phyloP scores from a whole-genome alignment of 1,140 invertebrate species.

The Dendrolimus kikuchii region DNA sequence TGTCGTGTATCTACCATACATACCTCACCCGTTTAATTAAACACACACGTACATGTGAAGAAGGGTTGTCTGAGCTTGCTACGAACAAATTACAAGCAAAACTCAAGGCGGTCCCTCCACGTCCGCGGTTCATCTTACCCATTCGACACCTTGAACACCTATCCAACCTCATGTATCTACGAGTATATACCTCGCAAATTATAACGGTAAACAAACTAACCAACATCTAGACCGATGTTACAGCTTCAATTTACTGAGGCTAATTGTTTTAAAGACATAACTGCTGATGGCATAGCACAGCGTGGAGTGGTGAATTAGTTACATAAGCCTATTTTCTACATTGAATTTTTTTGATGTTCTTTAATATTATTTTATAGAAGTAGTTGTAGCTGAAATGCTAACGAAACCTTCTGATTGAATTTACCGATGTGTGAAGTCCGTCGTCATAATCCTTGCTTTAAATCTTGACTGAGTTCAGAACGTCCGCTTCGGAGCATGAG shows the following conservation, averaged over 20 bases:
- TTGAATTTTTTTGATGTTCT: too few species aligned
- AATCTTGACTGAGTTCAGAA: too few species aligned
- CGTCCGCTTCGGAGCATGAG: too few species aligned
- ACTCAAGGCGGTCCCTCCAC: slow-evolving; percentile 10
- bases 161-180: background rate
- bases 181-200: slow-evolving; percentile 27
- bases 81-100: slow-evolving; percentile 34
- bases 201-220: slow-evolving; percentile 33
- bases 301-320: slow-evolving; percentile 26
- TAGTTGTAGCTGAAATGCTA: too few species aligned
- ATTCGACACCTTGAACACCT: slow-evolving; percentile 31
- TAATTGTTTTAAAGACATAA: slow-evolving; percentile 40
- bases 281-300: slow-evolving; percentile 19
- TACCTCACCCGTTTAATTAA: background rate
- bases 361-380: too few species aligned
- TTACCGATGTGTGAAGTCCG: too few species aligned
- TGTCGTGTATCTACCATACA: too few species aligned
- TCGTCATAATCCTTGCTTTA: too few species aligned
- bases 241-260: slow-evolving; percentile 20
- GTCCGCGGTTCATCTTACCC: slow-evolving; percentile 11
- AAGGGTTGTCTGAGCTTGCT: slow-evolving; percentile 24
- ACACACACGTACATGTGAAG: slow-evolving; percentile 26
- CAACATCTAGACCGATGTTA: slow-evolving; percentile 14
- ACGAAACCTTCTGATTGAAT: too few species aligned
- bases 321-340: slow-evolving; percentile 14